Evolutionary conservation across 2,888 invertebrate species (phyloP), one percentile per base, ranked within the genome.

Genomic region (Trichacis sp.): DNA sequence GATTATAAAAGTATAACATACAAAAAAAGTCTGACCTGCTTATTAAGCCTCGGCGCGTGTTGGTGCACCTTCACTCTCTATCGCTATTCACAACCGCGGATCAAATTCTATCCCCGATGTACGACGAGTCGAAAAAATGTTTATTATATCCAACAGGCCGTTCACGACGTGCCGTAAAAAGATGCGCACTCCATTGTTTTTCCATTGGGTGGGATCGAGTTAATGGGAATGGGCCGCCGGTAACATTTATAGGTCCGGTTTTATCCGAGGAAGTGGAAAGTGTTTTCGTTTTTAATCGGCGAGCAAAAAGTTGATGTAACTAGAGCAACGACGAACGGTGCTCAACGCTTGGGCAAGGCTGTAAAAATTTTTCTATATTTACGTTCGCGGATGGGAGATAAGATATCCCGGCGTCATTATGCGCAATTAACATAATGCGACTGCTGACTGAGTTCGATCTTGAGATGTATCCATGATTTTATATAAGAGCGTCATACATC

Each of bases 1-100:
- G 77, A 78, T 78, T 78, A 78, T 74, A 79, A 74, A 76, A 75
- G 70, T 77, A 80, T 79, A 74, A 79, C 71, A 78, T 77, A 77
- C 77, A 78, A 79, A 78, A 77, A 78, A 74, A 74, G 71, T 73
- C 72, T 74, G 78, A 76, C 76, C 77, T 69, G 77, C 69, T 80
- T 76, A 78, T 78, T 79, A 78, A 65, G 55, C 48, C 45, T 53
- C 55, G 57, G 58, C 64, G 57, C 55, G 67, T 51, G 63, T 59
- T 67, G 54, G 47, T 42, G 42, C 69, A 70, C 73, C 69, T 75
- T 75, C 68, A 70, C 71, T 76, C 69, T 73, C 69, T 67, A 51
- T 67, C 64, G 68, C 71, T 76, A 75, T 75, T 75, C 73, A 76
- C 75, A 76, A 72, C 55, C 62, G 62, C 52, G 66, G 68, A 73